These are phyloP conservation scores for Trichacis sp. DNA, from an alignment of 2,888 invertebrate species.

Conservation along the genomic window DNA sequence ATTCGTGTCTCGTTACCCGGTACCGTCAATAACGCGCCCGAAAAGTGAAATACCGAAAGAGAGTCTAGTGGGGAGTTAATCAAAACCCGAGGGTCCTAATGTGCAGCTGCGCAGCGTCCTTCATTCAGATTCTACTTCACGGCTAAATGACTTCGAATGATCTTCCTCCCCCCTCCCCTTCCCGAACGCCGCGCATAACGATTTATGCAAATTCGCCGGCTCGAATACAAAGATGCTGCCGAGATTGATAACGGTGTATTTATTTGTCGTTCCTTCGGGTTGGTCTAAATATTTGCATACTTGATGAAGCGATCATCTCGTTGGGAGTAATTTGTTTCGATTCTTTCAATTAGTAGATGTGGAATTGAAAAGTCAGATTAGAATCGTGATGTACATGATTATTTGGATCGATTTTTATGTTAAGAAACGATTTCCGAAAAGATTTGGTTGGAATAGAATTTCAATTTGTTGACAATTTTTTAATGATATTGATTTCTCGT, in stretches of 20 bases:
- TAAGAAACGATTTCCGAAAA: no score
- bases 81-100: not conserved
- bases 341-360: no score
- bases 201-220: not conserved
- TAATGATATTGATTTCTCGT: no score
- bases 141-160: not conserved
- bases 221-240: not conserved
- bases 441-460: no score
- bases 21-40: not conserved
- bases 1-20: constrained; percentile 4
- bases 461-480: no score
- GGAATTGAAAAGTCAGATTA: no score
- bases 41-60: not conserved
- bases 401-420: no score
- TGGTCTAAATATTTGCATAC: not conserved
- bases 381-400: no score
- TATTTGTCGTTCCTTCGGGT: not conserved
- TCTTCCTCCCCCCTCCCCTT: not conserved
- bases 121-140: not conserved
- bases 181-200: not conserved
- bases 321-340: no score
- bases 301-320: no score
- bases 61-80: not conserved
- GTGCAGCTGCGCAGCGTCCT: not conserved
- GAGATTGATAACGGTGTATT: not conserved